phyloP scores from a whole-genome alignment of 2,888 invertebrate species.

The Scaptomyza polygonia region DNA sequence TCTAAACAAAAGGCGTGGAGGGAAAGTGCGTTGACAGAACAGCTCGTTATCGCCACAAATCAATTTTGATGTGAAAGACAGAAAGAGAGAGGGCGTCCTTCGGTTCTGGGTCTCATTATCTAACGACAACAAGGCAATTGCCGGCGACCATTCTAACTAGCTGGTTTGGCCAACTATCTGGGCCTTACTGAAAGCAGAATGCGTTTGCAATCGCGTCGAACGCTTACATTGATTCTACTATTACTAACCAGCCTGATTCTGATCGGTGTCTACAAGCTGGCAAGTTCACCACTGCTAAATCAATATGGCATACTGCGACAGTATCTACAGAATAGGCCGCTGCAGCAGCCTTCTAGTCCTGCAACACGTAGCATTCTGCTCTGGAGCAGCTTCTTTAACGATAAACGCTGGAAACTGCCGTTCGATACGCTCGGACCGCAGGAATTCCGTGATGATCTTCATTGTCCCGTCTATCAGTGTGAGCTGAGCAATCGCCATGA shows the following conservation, averaged over 20 bases:
- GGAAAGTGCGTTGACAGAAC: not conserved
- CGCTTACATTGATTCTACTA: slow-evolving; percentile 23
- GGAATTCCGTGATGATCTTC: slow-evolving; percentile 69
- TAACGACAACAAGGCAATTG: slow-evolving; percentile 39
- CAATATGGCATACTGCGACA: slow-evolving; percentile 74
- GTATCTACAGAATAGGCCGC: slow-evolving; percentile 40
- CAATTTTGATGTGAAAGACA: not conserved
- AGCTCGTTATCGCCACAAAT: not conserved
- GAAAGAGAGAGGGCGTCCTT: not conserved
- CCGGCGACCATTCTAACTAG: slow-evolving; percentile 38
- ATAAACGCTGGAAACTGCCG: slow-evolving; percentile 76
- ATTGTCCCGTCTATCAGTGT: slow-evolving; percentile 84
- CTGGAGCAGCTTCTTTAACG: slow-evolving; percentile 81
- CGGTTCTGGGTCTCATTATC: slow-evolving; percentile 7
- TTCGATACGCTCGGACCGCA: slow-evolving; percentile 70
- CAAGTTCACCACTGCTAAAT: slow-evolving; percentile 72
- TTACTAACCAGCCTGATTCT: slow-evolving; percentile 36
- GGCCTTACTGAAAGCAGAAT: slow-evolving; percentile 14
- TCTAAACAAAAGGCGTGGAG: not conserved
- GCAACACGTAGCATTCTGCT: slow-evolving; percentile 72
- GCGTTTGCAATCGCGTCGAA: slow-evolving; percentile 34
- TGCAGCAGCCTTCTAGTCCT: not conserved
- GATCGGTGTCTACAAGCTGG: slow-evolving; percentile 85
- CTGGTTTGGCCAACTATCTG: slow-evolving; percentile 22
- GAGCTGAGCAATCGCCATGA: slow-evolving; percentile 83